Base-by-base conservation (phyloP, 2,113 vertebrate genomes). In the Siniperca knerii region DNA sequence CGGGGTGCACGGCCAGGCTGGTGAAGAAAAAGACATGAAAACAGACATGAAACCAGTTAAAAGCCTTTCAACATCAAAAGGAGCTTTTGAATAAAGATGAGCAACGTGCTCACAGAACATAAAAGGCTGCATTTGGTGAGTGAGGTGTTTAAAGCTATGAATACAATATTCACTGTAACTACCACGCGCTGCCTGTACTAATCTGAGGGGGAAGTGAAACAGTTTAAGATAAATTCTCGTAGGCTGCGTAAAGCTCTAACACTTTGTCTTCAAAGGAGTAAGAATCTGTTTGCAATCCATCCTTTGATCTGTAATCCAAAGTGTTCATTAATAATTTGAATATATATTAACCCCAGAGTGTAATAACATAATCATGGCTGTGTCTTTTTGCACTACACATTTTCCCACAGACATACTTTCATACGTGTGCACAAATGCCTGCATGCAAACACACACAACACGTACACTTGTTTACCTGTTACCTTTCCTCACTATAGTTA, bases 1-100 rank as follows among this genome's bases (percentile, higher is more conserved):
- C 98, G 25, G 98, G 98, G 90, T 99, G 98, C 90, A 99, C 97
- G 21, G 98, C 97, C 79, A 99, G 96, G 96, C 98, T 99, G 86
- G 58, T 64, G 54, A 90, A 83, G 79, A 92, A 40, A 77, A 85
- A 90, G 25, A 90, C 0, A 52, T 25, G 50, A 85, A 83, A 81
- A 82, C 29, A 87, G 58, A 86, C 2, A 60, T 55, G 58, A 93
- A 87, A 81, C 86, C 20, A 42, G 67, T 76, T 85, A 76, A 89
- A 87, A 57, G 54, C 75, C 42, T 82, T 89, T 92, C 58, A 65
- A 78, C 87, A 87, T 90, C 84, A 92, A 86, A 87, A 67, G 62
- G 35, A 21, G 1, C 0, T 0, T 62, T 82, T 85, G 86, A 93
- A 91, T 90, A 90, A 70, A 92, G 81, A 93, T 86, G 85, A 90